Evolutionary conservation across 2,888 invertebrate species (phyloP).

Genomic region (Hydropsyche betteni): DNA sequence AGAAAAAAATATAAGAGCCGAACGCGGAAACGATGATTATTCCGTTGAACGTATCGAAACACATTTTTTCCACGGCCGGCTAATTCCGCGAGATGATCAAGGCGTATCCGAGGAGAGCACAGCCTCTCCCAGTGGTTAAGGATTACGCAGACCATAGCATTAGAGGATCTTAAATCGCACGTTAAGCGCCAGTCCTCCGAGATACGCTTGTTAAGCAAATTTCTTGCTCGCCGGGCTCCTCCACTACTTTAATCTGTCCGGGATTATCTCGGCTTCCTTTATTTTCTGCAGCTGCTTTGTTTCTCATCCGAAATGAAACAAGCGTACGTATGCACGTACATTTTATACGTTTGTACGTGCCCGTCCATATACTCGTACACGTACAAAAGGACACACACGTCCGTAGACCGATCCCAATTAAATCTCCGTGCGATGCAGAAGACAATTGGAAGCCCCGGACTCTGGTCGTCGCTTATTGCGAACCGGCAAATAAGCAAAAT

Average conservation of each 20-base stretch:
- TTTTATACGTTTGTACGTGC: too few relatives aligned
- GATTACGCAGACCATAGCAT: constrained; percentile 47
- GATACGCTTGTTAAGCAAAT: constrained; percentile 50
- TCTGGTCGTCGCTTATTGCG: background rate
- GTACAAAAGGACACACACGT: background rate
- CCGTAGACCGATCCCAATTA: constrained; percentile 30
- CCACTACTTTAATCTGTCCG: constrained; percentile 50
- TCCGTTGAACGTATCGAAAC: too few relatives aligned
- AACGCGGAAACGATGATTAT: background rate
- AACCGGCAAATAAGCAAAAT: too few relatives aligned
- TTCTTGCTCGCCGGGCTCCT: constrained; percentile 47
- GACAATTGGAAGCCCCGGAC: constrained; percentile 10
- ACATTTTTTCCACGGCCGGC: constrained; percentile 4
- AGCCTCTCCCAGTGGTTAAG: constrained; percentile 2
- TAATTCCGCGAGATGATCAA: background rate
- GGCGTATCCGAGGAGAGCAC: too few relatives aligned
- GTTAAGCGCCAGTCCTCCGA: constrained; percentile 46
- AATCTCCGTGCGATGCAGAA: constrained; percentile 27
- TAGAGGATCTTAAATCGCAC: constrained; percentile 50
- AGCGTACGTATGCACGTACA: background rate
- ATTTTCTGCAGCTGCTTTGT: constrained; percentile 52
- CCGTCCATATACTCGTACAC: too few relatives aligned
- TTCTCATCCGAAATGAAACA: constrained; percentile 44
- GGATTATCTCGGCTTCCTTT: constrained; percentile 51
- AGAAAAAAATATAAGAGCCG: background rate